Evolutionary conservation across 2,888 invertebrate species (phyloP).

Genomic region (Cheilosia variabilis): DNA sequence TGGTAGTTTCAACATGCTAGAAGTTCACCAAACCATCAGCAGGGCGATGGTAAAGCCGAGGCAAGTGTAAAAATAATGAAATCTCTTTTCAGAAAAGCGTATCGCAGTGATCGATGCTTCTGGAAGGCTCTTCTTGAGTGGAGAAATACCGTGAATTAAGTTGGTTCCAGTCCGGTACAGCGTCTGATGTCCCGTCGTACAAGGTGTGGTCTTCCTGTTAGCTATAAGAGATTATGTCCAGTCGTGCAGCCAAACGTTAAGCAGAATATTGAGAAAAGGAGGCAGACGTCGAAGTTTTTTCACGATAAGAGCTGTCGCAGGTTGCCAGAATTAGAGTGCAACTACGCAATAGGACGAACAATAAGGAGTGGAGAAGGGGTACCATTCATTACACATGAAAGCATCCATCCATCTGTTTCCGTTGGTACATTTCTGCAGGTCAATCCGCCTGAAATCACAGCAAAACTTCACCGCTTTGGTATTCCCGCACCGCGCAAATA

Average conservation of each 20-base stretch:
- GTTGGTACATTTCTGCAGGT: too few relatives aligned
- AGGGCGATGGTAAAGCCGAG: conserved; percentile 20
- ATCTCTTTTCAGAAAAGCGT: conserved; percentile 26
- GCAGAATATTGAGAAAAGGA: conserved; percentile 26
- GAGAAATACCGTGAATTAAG: not conserved
- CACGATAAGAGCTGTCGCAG: conserved; percentile 30
- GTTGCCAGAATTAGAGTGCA: conserved; percentile 18
- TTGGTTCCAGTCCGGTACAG: conserved; percentile 12
- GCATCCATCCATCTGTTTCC: too few relatives aligned
- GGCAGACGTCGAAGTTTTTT: conserved; percentile 23
- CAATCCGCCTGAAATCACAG: too few relatives aligned
- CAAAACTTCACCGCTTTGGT: too few relatives aligned
- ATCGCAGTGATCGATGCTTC: conserved; percentile 14
- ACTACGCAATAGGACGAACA: conserved; percentile 3
- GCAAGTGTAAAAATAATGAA: conserved; percentile 34
- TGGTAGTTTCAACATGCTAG: not conserved
- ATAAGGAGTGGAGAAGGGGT: not conserved
- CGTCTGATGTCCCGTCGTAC: not conserved
- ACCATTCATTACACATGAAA: not conserved
- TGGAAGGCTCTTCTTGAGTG: too few relatives aligned
- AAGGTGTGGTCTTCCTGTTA: not conserved
- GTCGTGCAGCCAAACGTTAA: not conserved
- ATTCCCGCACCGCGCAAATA: too few relatives aligned
- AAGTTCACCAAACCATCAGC: conserved; percentile 8
- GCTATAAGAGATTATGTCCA: not conserved